Conservation (phyloP, 1,140 invertebrate genomes). For the Cherax destructor region DNA sequence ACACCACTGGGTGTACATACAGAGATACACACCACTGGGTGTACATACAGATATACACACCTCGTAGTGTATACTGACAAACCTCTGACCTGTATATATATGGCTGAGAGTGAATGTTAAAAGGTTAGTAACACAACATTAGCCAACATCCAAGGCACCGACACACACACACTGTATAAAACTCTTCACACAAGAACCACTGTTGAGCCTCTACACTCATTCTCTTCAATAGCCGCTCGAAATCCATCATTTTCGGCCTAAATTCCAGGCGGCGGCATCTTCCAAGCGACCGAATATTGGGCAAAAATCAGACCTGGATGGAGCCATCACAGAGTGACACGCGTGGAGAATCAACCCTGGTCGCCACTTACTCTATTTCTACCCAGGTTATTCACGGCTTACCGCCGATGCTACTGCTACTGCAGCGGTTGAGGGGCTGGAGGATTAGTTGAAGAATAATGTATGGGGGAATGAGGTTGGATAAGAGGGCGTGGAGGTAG, state of each 20-base stretch:
- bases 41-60: too few species aligned
- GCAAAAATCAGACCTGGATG: not conserved
- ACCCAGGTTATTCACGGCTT: not conserved
- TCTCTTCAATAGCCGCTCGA: slow-evolving; percentile 35
- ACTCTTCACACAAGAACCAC: slow-evolving; percentile 19
- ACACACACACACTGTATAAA: not conserved
- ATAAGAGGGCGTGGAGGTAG: not conserved
- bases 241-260: slow-evolving; percentile 42
- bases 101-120: too few species aligned
- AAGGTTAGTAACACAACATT: not conserved
- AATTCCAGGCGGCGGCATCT: not conserved
- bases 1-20: too few species aligned
- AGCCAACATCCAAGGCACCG: not conserved
- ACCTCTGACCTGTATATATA: too few species aligned
- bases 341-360: not conserved
- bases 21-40: too few species aligned
- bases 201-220: slow-evolving; percentile 23
- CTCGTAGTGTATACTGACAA: too few species aligned
- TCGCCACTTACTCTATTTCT: not conserved
- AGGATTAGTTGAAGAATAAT: not conserved
- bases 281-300: slow-evolving; percentile 40
- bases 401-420: too few species aligned
- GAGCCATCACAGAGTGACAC: slow-evolving; percentile 10
- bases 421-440: too few species aligned
- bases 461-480: not conserved